phyloP scores from a whole-genome alignment of 2,888 invertebrate species.

The Theristus sp. region DNA sequence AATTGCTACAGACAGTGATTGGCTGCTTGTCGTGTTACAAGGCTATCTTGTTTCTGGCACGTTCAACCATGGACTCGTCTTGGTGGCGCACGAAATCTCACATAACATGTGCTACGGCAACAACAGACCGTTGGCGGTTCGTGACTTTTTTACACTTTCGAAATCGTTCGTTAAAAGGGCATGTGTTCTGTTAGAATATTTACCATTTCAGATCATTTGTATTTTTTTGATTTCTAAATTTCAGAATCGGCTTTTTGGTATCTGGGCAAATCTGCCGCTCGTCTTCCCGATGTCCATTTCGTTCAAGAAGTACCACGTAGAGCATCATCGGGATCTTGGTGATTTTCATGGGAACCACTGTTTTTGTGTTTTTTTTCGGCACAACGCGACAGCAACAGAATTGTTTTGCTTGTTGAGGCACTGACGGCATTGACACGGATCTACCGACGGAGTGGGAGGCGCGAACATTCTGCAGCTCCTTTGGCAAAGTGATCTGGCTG shows the following conservation, averaged over 20 bases:
- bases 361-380: not conserved
- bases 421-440: slow-evolving; percentile 77
- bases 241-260: slow-evolving; percentile 66
- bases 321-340: slow-evolving; percentile 54
- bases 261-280: slow-evolving; percentile 85
- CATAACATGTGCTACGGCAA: slow-evolving; percentile 94
- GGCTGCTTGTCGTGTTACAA: slow-evolving; percentile 54
- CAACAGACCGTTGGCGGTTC: slow-evolving; percentile 49
- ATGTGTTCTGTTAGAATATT: too few species aligned
- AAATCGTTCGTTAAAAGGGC: too few species aligned
- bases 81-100: slow-evolving; percentile 90
- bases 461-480: slow-evolving; percentile 67
- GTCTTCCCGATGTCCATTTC: slow-evolving; percentile 84
- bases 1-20: slow-evolving; percentile 45
- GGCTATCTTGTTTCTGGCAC: slow-evolving; percentile 90
- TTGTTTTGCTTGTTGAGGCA: not conserved
- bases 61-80: slow-evolving; percentile 77
- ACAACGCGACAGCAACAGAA: not conserved
- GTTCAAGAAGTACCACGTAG: slow-evolving; percentile 83
- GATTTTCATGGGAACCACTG: slow-evolving; percentile 38
- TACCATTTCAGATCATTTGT: too few species aligned
- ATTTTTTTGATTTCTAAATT: too few species aligned
- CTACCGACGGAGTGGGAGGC: slow-evolving; percentile 82
- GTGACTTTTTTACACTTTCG: too few species aligned
- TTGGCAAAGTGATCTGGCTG: slow-evolving; percentile 78